Evolutionary conservation across 2,113 vertebrate species (phyloP), one percentile per base, ranked within the genome.

Genomic region (Kryptolebias marmoratus): DNA sequence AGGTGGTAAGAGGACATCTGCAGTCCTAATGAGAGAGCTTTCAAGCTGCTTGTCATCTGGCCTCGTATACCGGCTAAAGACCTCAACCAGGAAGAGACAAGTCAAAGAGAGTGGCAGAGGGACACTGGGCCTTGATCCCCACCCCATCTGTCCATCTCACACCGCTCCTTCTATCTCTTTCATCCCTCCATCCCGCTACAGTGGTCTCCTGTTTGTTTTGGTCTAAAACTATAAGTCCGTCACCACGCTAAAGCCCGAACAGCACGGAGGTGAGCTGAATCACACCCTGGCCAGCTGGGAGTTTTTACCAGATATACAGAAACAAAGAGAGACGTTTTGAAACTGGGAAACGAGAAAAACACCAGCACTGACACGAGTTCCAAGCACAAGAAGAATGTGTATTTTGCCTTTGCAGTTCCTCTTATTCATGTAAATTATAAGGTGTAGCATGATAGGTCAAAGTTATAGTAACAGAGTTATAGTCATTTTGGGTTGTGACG

Each of bases 81-180:
- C 72, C 64, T 67, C 67, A 65, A 79, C 72, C 78, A 75, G 67
- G 71, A 28, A 75, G 80, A 64, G 77, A 85, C 59, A 28, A 72
- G 81, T 84, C 47, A 73, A 71, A 76, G 67, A 73, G 72, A 73
- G 63, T 44, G 54, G 68, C 79, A 87, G 74, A 78, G 72, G 70
- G 64, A 73, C 79, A 83, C 31, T 12, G 72, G 82, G 81, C 75
- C 87, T 86, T 89, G 89, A 92, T 93, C 89, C 88, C 68, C 78
- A 48, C 57, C 84, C 91, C 87, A 91, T 93, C 90, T 93, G 91
- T 84, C 90, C 86, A 71, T n/a, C 83, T 71, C 87, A 83, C 66
- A 30, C 76, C 66, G 47, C 82, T 87, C 77, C 57, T 52, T 70
- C 75, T 67, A 60, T 61, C 80, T 75, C 72, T 69, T 71, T 77